Evolutionary conservation across 2,888 invertebrate species (phyloP), one percentile per base, ranked within the genome.

Genomic region (Ectemnius continuus): DNA sequence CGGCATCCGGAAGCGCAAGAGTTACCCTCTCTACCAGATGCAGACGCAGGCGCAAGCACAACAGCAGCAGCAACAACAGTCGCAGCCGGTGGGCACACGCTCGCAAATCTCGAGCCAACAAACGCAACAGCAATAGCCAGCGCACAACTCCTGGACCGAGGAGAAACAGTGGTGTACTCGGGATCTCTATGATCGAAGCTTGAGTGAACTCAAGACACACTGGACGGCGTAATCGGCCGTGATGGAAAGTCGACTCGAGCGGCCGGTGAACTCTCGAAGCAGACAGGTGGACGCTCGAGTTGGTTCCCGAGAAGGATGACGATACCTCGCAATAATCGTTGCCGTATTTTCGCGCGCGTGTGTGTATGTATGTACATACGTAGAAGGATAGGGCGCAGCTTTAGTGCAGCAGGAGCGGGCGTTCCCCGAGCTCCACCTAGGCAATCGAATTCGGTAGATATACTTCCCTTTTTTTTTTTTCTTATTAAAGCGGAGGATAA

Each of bases 1-100:
- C 91, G 94, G 94, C 84, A 94, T 94, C 81, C 92, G 94, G 86
- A 92, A 92, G 81, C 92, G 94, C 88, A 93, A 94, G 91, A 92
- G 89, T 67, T 91, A 91, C 61, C 89, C 91, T 59, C 86, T 90
- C 45, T 91, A 90, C 79, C 90, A 89, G 80, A 86, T 88, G 78
- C 87, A 85, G 28, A 78, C 86, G 48, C 82, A 84, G 59, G 81
- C 80, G 23, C 85, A 84, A 65, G 64, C 73, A 45, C 80, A 76
- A 28, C 85, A 84, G 70, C 76, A 71, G 45, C 75, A 84, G 68
- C 81, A 78, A 23, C 79, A 75, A 26, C 80, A 81, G 45, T 61
- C 80, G 11, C 48, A 61, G n/a, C 67, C 71, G 46, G 6, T 71
- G 5, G 58, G 67, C 2, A 36, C 36, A 8, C 36, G 36, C 36